Percentiles rank a stretch among this genome's conserved stretches.
Evolutionary conservation across 2,113 vertebrate species (phyloP).

Genomic region (Sinocyclocheilus rhinocerous): DNA sequence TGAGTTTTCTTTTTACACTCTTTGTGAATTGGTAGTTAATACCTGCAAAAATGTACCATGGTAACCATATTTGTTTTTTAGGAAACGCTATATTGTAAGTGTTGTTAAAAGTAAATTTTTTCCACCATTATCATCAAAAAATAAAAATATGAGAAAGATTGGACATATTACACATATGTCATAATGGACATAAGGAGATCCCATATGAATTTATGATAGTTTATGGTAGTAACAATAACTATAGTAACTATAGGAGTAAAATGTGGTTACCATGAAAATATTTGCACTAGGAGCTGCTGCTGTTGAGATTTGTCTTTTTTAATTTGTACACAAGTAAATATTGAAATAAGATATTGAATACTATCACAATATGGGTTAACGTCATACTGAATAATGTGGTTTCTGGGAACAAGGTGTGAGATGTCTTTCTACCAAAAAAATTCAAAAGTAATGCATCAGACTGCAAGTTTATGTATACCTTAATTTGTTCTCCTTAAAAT

Average conservation of each 20-base stretch:
- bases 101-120: background rate
- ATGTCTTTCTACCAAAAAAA: background rate
- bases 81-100: background rate
- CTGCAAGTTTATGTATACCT: background rate
- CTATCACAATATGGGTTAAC: background rate
- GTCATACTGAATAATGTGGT: background rate
- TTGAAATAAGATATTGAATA: background rate
- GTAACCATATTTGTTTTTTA: background rate
- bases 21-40: background rate
- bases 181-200: no score
- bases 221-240: background rate
- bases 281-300: background rate
- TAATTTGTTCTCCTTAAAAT: no score
- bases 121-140: background rate
- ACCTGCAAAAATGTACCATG: background rate
- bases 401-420: background rate
- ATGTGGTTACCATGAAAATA: background rate
- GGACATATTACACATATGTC: background rate
- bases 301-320: background rate
- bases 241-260: background rate
- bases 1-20: background rate
- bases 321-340: background rate
- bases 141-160: background rate
- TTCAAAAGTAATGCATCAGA: background rate
- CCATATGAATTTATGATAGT: background rate